Conservation (phyloP, 2,888 invertebrate species). For the Eurytoma adleriae region DNA sequence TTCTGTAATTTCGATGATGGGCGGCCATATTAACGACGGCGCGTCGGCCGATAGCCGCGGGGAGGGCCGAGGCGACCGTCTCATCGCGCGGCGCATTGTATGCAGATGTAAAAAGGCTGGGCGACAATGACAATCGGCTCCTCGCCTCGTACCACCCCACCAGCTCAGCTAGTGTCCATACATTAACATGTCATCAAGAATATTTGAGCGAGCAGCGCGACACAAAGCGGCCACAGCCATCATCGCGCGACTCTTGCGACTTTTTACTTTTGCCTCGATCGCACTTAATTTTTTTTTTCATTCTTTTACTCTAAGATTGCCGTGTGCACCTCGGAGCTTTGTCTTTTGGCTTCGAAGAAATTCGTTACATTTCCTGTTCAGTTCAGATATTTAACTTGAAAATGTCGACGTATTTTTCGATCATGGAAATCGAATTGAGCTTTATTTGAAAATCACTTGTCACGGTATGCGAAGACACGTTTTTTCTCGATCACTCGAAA, state of each 20-base stretch:
- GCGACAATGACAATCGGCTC: constrained; percentile 72
- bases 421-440: no score
- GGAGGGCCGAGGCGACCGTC: constrained; percentile 25
- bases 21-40: constrained; percentile 71
- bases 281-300: neutral
- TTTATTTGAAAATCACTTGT: constrained; percentile 22
- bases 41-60: constrained; percentile 58
- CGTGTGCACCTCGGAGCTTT: no score
- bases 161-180: constrained; percentile 66
- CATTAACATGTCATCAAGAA: constrained; percentile 71
- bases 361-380: no score
- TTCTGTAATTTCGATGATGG: constrained; percentile 68
- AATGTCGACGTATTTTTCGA: no score
- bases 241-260: constrained; percentile 2
- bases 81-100: constrained; percentile 71
- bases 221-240: constrained; percentile 37
- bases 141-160: constrained; percentile 59
- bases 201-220: constrained; percentile 56
- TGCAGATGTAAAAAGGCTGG: constrained; percentile 75
- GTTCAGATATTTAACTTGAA: no score
- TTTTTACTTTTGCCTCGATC: neutral
- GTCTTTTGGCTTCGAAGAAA: no score
- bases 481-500: no score
- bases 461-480: neutral
- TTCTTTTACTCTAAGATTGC: neutral